These are phyloP conservation scores for Halcyon leucocephala DNA, from an alignment of 2,797 vertebrate species.

Conservation along the genomic window DNA sequence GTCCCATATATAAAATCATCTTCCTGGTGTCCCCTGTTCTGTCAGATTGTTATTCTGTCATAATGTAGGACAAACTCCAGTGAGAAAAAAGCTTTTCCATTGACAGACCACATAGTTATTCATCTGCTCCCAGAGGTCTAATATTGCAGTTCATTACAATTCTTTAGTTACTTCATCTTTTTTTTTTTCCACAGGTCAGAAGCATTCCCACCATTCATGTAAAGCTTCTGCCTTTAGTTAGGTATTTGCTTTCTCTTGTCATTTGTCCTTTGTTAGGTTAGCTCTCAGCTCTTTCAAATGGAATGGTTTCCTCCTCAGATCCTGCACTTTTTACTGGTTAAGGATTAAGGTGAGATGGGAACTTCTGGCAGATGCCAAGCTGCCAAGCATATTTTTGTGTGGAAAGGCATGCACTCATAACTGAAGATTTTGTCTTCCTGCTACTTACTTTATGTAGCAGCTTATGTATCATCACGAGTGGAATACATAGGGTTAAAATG, in stretches of 20 bases:
- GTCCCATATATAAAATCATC: not conserved
- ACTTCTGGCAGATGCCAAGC: not conserved
- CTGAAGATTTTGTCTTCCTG: not conserved
- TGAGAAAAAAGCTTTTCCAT: not conserved
- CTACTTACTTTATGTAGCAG: not conserved
- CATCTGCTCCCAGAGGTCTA: not conserved
- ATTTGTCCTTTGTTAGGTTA: not conserved
- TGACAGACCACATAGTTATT: not conserved
- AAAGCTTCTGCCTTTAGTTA: not conserved
- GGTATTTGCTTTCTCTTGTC: not conserved
- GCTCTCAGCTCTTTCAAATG: not conserved
- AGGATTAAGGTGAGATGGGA: not conserved
- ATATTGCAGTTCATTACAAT: not conserved
- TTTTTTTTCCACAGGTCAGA: not conserved
- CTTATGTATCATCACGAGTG: not conserved
- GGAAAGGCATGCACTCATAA: not conserved
- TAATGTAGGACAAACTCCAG: not conserved
- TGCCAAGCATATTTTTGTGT: not conserved
- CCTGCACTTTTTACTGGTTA: not conserved
- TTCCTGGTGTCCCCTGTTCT: not conserved
- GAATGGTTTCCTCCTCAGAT: not conserved
- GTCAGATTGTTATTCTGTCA: not conserved
- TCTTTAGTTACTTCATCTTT: not conserved
- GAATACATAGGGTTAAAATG: not conserved
- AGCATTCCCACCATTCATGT: not conserved